Conservation (phyloP, 1,140 invertebrate genomes). For the Plectrocnemia conspersa region DNA sequence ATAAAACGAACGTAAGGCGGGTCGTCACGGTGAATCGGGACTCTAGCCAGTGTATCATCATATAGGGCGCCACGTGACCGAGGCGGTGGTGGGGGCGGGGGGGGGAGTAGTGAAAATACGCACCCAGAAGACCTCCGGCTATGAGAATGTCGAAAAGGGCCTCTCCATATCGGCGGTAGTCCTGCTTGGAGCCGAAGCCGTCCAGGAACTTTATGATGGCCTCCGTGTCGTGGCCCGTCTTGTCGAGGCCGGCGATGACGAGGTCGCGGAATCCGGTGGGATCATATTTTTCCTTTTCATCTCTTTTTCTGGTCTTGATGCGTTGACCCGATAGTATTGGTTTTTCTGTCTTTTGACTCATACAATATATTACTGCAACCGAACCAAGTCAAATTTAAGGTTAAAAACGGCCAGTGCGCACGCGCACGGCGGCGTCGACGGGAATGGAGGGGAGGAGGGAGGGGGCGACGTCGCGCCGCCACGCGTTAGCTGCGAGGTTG, state of each 20-base stretch:
- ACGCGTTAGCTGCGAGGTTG: not conserved
- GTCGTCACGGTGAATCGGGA: constrained; percentile 43
- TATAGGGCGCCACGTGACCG: too few species aligned
- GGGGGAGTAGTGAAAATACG: constrained; percentile 39
- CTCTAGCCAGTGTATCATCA: constrained; percentile 51
- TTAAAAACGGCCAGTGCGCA: not conserved
- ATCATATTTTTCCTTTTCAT: constrained; percentile 99
- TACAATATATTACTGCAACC: constrained; percentile 91
- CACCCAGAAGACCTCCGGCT: constrained; percentile 83
- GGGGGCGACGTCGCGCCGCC: not conserved
- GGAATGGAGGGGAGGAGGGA: not conserved
- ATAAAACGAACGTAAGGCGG: constrained; percentile 34
- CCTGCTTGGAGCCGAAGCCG: constrained; percentile 87
- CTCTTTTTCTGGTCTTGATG: constrained; percentile 99
- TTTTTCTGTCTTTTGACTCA: constrained; percentile 99
- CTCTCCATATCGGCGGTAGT: constrained; percentile 96
- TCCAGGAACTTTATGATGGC: constrained; percentile 92
- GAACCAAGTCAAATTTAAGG: constrained; percentile 43
- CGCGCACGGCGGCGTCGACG: not conserved
- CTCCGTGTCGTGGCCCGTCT: constrained; percentile 86
- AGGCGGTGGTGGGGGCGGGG: too few species aligned
- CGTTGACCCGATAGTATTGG: constrained; percentile 99
- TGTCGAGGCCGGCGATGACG: constrained; percentile 88
- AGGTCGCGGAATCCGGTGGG: constrained; percentile 95
- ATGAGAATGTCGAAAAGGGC: constrained; percentile 96